Base-by-base conservation (phyloP, 2,888 invertebrate species). In the Empis livida region DNA sequence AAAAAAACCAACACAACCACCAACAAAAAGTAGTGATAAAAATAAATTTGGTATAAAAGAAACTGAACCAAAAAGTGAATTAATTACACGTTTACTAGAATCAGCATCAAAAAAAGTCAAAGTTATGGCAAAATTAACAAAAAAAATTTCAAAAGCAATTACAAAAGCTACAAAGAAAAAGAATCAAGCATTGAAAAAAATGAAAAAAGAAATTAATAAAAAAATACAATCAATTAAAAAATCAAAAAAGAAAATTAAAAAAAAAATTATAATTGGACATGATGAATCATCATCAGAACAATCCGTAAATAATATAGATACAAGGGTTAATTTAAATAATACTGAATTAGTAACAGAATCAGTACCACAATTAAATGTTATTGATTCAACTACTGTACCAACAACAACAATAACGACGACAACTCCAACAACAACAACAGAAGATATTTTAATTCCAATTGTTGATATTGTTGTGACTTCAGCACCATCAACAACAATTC, bases 81-180 rank as follows among this genome's bases (percentile, higher is more conserved):
- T 46, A 23, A 37, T 49, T 30, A 30, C 49, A 1, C 43, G 49
- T 8, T 41, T 49, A 37, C 38, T 49, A 16, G 20, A 32, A 14
- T 27, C 43, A 3, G 49, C 49, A 27, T 49, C 49, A n/a, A 46
- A 49, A 20, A 49, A 46, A 15, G 43, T 49, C 9, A 44, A 41
- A 11, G 39, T 46, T 30, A 42, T 49, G 15, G 49, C 49, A 9
- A 46, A 46, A 37, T 31, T 49, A 14, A 49, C 49, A 5, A 43
- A 46, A 30, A 27, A 49, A n/a, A 46, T 49, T 10, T 46, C 49
- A 16, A 49, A 49, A 40, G 46, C 49, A 35, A 35, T 35, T n/a
- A 5, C 14, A 15, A 38, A 16, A 38, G 38, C 38, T 16, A 10
- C 2, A 5, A 38, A 38, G 8, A 16, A 14, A 15, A 38, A 38